Evolutionary conservation across 2,797 vertebrate genomes (phyloP).

Genomic region (Sebastiscus tertius): DNA sequence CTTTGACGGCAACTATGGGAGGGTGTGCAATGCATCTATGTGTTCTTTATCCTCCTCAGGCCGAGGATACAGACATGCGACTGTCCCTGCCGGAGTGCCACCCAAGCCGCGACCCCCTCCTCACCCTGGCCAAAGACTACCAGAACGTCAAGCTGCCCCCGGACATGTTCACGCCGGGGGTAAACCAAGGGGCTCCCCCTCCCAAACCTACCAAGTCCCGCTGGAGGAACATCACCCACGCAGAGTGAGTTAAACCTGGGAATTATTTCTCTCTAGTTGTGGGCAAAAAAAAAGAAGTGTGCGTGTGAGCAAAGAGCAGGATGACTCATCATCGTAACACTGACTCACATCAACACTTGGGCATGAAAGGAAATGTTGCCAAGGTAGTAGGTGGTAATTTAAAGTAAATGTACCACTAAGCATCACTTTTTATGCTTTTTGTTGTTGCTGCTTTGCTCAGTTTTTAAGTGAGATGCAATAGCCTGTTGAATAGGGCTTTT

Average conservation of each 20-base stretch:
- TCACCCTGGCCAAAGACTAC: conserved; percentile 94
- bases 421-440: background rate
- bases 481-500: background rate
- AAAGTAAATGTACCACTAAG: conserved; percentile 3
- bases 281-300: conserved; percentile 21
- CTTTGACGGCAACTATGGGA: background rate
- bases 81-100: conserved; percentile 97
- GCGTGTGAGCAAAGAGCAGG: conserved; percentile 13
- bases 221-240: conserved; percentile 95
- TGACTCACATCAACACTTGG: conserved; percentile 16
- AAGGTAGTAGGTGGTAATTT: conserved; percentile 16
- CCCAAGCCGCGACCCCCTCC: conserved; percentile 94
- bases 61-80: conserved; percentile 95
- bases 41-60: conserved; percentile 62
- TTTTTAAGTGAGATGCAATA: conserved; percentile 4
- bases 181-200: conserved; percentile 83
- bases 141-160: conserved; percentile 88
- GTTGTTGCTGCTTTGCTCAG: background rate
- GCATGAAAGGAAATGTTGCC: conserved; percentile 13
- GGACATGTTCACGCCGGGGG: conserved; percentile 88
- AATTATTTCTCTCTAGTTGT: conserved; percentile 3
- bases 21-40: background rate
- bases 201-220: conserved; percentile 89
- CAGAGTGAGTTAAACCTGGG: conserved; percentile 87
- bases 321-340: conserved; percentile 42